phyloP scores from a whole-genome alignment of 2,797 vertebrate genomes.

The Sciurus vulgaris region DNA sequence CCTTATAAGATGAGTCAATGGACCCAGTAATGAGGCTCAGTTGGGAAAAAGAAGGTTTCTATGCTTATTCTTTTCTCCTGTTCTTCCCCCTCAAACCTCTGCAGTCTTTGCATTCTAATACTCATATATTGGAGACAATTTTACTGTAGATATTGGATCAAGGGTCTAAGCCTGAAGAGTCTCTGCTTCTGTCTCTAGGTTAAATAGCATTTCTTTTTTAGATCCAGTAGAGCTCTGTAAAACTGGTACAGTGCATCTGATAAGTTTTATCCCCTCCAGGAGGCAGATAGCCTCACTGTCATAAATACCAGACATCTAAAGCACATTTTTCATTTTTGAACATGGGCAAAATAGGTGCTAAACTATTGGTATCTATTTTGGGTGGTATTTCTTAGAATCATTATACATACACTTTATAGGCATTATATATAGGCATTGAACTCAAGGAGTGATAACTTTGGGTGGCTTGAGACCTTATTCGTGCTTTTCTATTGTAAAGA shows the following conservation, averaged over 20 bases:
- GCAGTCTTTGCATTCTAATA: neutral
- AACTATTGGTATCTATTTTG: conserved; percentile 52
- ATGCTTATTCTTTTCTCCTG: neutral
- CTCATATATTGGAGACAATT: neutral
- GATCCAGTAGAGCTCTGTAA: neutral
- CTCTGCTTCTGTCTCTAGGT: neutral
- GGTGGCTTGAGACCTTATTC: conserved; percentile 61
- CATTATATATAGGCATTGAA: neutral
- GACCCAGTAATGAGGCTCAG: neutral
- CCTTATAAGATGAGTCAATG: neutral
- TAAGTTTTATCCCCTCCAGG: conserved; percentile 24
- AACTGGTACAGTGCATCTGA: neutral
- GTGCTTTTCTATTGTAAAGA: neutral
- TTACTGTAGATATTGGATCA: conserved; percentile 50
- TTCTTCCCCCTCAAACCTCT: neutral
- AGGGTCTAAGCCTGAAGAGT: conserved; percentile 15
- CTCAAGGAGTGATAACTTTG: conserved; percentile 62
- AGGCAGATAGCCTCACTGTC: conserved; percentile 62
- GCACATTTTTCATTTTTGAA: conserved; percentile 50
- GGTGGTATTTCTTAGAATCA: conserved; percentile 67
- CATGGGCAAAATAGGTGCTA: neutral
- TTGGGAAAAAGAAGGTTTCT: neutral
- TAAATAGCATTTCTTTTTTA: conserved; percentile 20
- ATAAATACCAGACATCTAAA: conserved; percentile 70
- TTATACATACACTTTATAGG: neutral